A percentile compares a stretch with the other conserved stretches of the same genome.
phyloP scores from a whole-genome alignment of 2,113 vertebrate genomes.

The Gnathonemus longibarbis region DNA sequence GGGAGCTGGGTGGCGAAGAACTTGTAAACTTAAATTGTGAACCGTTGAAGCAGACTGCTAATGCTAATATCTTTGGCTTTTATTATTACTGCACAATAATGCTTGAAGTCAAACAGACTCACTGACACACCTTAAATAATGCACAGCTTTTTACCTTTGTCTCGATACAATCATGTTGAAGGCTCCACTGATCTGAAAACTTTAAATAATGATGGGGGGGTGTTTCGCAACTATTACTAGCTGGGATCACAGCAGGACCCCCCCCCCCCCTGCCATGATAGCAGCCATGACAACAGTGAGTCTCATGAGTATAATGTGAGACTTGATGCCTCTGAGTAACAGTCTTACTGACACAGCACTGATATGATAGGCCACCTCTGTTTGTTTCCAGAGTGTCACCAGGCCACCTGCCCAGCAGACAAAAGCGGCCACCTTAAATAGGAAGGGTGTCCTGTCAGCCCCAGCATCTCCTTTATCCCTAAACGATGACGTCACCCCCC shows the following conservation, averaged over 20 bases:
- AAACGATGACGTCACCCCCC: constrained; percentile 49
- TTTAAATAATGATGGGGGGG: neutral
- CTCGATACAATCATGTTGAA: neutral
- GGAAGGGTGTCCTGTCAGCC: neutral
- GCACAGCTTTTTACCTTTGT: too few relatives aligned
- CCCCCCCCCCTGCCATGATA: neutral
- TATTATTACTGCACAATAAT: neutral
- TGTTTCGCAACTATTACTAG: neutral
- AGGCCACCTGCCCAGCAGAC: constrained; percentile 32
- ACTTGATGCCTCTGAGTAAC: neutral
- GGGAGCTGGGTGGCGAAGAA: too few relatives aligned
- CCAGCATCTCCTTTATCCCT: constrained; percentile 20
- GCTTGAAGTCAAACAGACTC: neutral
- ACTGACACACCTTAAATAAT: neutral
- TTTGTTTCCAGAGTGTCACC: constrained; percentile 43
- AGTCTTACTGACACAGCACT: neutral
- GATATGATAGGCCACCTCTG: neutral
- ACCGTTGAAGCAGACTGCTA: neutral
- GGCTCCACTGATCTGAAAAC: neutral
- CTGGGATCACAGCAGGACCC: neutral
- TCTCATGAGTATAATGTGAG: neutral
- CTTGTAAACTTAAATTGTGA: too few relatives aligned
- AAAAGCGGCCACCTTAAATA: constrained; percentile 14
- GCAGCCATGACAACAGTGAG: neutral
- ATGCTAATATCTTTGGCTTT: neutral